These are phyloP conservation scores for Tragulus kanchil DNA, from an alignment of 2,113 vertebrate genomes.

Conservation along the genomic window DNA sequence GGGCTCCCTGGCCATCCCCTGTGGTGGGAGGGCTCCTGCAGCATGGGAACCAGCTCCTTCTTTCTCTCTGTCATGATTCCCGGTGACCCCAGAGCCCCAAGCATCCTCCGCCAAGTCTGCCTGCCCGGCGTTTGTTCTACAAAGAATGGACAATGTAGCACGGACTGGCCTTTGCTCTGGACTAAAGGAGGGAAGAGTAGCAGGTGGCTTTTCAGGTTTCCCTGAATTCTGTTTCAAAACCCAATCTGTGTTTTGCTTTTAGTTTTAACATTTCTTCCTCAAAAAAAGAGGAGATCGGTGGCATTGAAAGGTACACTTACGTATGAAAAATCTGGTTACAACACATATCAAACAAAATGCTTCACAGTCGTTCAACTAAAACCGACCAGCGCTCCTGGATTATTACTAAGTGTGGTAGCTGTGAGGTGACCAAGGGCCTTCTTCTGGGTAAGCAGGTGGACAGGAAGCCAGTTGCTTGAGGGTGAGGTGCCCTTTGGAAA, in stretches of 20 bases:
- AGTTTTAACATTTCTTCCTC: conserved; percentile 1
- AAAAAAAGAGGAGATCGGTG: not conserved
- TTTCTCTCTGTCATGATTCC: not conserved
- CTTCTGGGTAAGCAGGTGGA: not conserved
- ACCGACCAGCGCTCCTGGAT: not conserved
- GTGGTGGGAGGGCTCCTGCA: no score
- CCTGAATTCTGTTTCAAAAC: conserved; percentile 37
- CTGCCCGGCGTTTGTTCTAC: conserved; percentile 69
- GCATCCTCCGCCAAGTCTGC: not conserved
- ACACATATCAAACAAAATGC: not conserved
- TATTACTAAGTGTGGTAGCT: not conserved
- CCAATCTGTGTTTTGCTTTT: conserved; percentile 5
- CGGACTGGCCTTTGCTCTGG: conserved; percentile 68
- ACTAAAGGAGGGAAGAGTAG: conserved; percentile 64
- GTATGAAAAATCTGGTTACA: not conserved
- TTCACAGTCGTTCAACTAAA: not conserved
- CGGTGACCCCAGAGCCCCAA: not conserved
- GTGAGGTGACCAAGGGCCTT: rapidly evolving
- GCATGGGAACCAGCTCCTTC: not conserved
- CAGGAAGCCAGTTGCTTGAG: no score
- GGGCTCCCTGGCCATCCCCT: rapidly evolving
- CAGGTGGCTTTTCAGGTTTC: conserved; percentile 65
- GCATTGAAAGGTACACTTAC: not conserved
- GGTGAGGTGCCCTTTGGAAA: not conserved
- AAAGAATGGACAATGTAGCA: conserved; percentile 29